These are phyloP conservation scores for Gymnothorax reevesii DNA, from an alignment of 2,797 vertebrate genomes.

Conservation along the genomic window DNA sequence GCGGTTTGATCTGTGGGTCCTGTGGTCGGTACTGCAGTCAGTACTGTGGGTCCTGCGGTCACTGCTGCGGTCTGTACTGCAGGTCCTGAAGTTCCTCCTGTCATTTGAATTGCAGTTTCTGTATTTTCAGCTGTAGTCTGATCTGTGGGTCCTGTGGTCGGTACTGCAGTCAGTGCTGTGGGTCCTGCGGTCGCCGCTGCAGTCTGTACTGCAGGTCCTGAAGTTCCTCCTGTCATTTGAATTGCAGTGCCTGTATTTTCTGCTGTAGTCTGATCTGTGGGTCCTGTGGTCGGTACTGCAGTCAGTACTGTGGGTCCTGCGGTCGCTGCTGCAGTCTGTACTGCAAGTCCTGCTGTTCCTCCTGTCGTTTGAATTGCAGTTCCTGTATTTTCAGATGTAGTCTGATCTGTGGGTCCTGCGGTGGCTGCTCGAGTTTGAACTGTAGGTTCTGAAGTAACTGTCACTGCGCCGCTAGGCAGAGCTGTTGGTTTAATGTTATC, in stretches of 20 bases:
- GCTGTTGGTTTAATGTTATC: no score
- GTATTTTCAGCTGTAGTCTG: neutral
- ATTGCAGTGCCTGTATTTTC: neutral
- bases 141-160: neutral
- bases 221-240: neutral
- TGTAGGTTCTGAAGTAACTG: no score
- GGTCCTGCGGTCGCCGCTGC: neutral
- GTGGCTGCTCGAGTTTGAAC: no score
- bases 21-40: neutral
- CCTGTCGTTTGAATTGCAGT: neutral
- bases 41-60: neutral
- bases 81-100: neutral
- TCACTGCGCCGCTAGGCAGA: no score
- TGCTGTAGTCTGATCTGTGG: neutral
- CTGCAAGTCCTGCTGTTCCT: neutral
- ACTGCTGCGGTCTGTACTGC: neutral
- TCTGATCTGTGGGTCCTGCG: neutral
- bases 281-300: no score
- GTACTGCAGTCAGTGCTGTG: neutral
- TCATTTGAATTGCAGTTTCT: neutral
- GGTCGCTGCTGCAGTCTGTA: no score
- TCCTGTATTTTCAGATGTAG: neutral
- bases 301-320: no score
- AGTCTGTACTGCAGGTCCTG: neutral
- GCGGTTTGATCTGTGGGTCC: neutral